Percentiles rank a stretch among this genome's conserved stretches.
phyloP scores from a whole-genome alignment of 2,113 vertebrate species.

The Myotis brandtii region DNA sequence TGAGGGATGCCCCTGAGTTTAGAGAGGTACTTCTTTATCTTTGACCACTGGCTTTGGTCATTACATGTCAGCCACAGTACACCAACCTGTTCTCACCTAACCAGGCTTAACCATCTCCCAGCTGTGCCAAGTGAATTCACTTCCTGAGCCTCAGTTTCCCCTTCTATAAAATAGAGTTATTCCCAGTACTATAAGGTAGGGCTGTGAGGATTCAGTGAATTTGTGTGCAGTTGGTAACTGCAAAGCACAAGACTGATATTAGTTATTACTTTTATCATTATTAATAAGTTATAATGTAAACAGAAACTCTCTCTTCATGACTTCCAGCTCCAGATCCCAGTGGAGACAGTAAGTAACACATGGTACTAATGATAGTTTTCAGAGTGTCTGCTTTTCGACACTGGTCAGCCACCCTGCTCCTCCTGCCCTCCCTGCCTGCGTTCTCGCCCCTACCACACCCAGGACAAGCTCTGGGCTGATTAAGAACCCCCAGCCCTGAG shows the following conservation, averaged over 20 bases:
- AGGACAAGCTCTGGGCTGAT: background rate
- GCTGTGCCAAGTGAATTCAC: background rate
- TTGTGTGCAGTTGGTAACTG: background rate
- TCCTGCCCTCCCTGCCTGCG: background rate
- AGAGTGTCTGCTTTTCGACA: background rate
- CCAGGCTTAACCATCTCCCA: background rate
- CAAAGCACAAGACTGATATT: background rate
- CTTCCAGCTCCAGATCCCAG: background rate
- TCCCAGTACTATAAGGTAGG: background rate
- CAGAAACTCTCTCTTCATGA: background rate
- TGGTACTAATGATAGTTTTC: background rate
- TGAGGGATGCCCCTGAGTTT: background rate
- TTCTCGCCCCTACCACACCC: background rate
- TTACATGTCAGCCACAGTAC: background rate
- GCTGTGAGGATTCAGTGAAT: background rate
- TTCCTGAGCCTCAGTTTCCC: background rate
- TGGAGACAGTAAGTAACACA: background rate
- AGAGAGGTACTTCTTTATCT: background rate
- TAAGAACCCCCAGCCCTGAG: background rate
- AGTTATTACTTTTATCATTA: conserved; percentile 4
- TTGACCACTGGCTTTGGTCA: background rate
- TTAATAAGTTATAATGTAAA: background rate
- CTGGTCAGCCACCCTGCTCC: background rate
- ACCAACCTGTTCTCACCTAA: background rate
- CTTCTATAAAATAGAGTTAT: background rate